These are phyloP conservation scores for Byasa hedistus DNA, from an alignment of 2,888 invertebrate species.

Conservation along the genomic window DNA sequence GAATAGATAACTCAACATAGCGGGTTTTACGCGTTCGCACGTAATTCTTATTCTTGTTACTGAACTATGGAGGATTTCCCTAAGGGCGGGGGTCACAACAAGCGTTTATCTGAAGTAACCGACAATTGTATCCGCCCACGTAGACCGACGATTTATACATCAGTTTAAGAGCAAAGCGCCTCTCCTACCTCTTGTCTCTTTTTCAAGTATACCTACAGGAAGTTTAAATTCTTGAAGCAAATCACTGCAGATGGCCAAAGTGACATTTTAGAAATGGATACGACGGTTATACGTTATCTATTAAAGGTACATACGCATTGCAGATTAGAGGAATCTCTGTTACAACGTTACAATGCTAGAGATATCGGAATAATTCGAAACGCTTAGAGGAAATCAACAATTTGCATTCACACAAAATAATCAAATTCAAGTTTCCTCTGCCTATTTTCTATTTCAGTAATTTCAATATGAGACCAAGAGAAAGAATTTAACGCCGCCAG, in stretches of 20 bases:
- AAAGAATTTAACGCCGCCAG: conserved; percentile 8
- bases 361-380: not conserved
- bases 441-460: not conserved
- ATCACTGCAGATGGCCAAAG: not conserved
- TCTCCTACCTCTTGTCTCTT: conserved; percentile 34
- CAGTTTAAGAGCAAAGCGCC: conserved; percentile 48
- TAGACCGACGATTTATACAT: conserved; percentile 55
- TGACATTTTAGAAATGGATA: not conserved
- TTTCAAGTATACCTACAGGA: not conserved
- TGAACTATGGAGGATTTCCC: conserved; percentile 27
- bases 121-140: conserved; percentile 59
- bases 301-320: too few relatives aligned
- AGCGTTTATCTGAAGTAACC: conserved; percentile 50
- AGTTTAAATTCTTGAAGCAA: not conserved
- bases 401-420: not conserved
- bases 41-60: conserved; percentile 15
- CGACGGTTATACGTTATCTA: not conserved
- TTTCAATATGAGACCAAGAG: conserved; percentile 1
- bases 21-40: conserved; percentile 8
- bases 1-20: conserved; percentile 4
- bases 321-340: not conserved
- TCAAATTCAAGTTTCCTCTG: not conserved
- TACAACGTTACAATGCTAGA: not conserved
- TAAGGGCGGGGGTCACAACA: conserved; percentile 29
- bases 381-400: not conserved